Conservation (phyloP, 2,888 invertebrate genomes). For the Ectobius pallidus region DNA sequence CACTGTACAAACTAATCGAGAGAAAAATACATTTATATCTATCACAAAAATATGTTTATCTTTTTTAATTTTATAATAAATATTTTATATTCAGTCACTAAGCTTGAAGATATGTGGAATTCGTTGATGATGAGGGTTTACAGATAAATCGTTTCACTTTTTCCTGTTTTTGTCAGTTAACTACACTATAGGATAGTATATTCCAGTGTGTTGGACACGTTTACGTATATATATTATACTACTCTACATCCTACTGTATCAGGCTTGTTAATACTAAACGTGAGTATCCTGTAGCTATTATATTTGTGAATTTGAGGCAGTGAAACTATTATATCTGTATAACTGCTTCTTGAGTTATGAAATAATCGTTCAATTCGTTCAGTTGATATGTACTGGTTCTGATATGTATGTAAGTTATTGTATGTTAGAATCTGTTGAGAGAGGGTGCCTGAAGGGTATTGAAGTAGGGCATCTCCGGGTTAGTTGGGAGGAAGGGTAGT, state of each 20-base stretch:
- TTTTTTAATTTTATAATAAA: not conserved
- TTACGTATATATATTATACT: no score
- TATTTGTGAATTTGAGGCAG: no score
- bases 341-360: no score
- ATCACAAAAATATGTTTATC: constrained; percentile 21
- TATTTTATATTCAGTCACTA: not conserved
- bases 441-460: not conserved
- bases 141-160: not conserved
- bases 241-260: not conserved
- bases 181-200: no score
- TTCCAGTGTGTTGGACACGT: no score
- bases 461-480: not conserved
- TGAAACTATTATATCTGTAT: no score
- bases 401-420: not conserved
- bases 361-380: no score
- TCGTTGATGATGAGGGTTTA: constrained; percentile 12
- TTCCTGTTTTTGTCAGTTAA: not conserved
- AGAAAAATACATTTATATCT: constrained; percentile 28
- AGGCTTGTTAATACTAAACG: no score
- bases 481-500: constrained; percentile 46
- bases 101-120: not conserved
- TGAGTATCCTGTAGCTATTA: no score
- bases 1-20: constrained; percentile 17
- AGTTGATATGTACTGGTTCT: no score
- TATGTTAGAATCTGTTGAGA: not conserved